These are phyloP conservation scores for Manis pentadactyla DNA, from an alignment of 2,797 vertebrate species.

Conservation along the genomic window DNA sequence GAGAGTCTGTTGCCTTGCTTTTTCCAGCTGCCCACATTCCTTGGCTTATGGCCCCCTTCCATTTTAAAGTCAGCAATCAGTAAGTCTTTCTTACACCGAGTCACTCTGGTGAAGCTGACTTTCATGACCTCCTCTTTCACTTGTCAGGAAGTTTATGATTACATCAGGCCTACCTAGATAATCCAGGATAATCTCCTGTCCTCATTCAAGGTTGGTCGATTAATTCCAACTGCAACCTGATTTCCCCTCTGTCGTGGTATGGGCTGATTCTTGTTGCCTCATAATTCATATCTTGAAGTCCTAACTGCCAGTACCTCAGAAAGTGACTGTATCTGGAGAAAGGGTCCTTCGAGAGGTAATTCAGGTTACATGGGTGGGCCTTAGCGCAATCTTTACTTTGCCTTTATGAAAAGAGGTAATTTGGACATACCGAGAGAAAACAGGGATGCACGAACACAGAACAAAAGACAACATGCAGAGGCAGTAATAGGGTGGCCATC, in stretches of 20 bases:
- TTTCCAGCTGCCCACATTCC: not conserved
- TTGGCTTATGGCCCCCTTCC: not conserved
- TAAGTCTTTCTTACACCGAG: not conserved
- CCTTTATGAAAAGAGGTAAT: slow-evolving; percentile 1
- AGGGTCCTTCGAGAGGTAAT: not conserved
- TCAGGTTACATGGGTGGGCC: not conserved
- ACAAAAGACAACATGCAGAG: not conserved
- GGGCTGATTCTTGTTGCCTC: not conserved
- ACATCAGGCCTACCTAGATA: not conserved
- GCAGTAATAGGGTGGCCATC: not conserved
- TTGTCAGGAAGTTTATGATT: not conserved
- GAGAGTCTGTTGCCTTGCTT: not conserved
- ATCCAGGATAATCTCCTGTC: not conserved
- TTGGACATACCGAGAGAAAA: not conserved
- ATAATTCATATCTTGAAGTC: not conserved
- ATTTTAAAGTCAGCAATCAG: not conserved
- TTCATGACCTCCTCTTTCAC: not conserved
- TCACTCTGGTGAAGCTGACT: not conserved
- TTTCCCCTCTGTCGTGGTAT: not conserved
- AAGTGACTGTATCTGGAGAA: not conserved
- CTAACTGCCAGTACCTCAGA: not conserved
- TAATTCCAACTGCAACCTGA: not conserved
- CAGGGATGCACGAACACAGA: not conserved
- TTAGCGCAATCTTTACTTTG: not conserved
- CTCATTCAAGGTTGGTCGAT: not conserved